phyloP scores from a whole-genome alignment of 1,140 invertebrate species.

The Colletes latitarsis region DNA sequence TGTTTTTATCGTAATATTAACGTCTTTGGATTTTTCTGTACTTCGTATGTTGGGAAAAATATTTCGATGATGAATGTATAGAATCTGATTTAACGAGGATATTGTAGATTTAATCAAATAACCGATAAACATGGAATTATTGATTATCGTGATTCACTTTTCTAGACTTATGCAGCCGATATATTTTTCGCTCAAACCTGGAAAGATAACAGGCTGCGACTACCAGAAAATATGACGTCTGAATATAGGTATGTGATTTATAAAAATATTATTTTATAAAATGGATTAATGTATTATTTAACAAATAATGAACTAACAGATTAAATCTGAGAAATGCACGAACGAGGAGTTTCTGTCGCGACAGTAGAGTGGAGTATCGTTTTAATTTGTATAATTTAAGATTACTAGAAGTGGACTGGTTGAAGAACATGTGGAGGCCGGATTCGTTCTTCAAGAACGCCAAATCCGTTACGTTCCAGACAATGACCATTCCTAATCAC shows the following conservation, averaged over 20 bases:
- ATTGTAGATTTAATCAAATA: constrained; percentile 1
- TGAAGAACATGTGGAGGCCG: constrained; percentile 95
- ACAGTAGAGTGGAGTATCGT: too few relatives aligned
- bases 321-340: too few relatives aligned
- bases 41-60: too few relatives aligned
- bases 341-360: too few relatives aligned
- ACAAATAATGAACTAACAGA: too few relatives aligned
- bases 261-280: background rate
- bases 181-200: constrained; percentile 96
- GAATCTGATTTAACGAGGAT: too few relatives aligned
- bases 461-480: constrained; percentile 95
- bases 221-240: constrained; percentile 95
- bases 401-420: constrained; percentile 92
- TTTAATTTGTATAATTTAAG: constrained; percentile 73
- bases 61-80: too few relatives aligned
- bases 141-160: constrained; percentile 50
- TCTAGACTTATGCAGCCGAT: constrained; percentile 92
- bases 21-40: too few relatives aligned
- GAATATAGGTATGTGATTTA: constrained; percentile 86
- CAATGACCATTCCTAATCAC: constrained; percentile 96
- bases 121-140: background rate
- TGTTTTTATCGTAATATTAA: too few relatives aligned
- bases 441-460: constrained; percentile 95
- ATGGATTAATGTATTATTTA: too few relatives aligned
- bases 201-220: constrained; percentile 92